Conservation (phyloP, 2,113 vertebrate species). For the Channa maculata region DNA sequence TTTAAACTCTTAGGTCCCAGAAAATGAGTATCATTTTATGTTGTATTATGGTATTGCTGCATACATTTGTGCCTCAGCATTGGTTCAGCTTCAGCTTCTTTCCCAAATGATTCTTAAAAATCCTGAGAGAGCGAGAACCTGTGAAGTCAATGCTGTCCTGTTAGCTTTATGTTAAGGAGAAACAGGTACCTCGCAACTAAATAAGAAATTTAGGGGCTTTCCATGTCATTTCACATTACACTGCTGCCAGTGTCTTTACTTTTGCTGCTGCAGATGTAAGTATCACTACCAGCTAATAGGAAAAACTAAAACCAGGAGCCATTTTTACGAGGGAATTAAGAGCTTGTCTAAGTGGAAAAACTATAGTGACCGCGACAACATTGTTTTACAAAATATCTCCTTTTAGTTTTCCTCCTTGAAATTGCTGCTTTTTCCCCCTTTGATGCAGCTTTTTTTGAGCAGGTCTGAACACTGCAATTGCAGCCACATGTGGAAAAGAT, state of each 20-base stretch:
- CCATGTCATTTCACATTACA: slow-evolving; percentile 5
- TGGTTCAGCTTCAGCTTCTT: background rate
- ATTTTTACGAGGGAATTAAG: background rate
- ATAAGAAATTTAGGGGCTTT: background rate
- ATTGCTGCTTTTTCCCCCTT: too few species aligned
- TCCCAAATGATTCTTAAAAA: background rate
- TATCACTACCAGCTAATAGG: background rate
- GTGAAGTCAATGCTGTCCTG: slow-evolving; percentile 9
- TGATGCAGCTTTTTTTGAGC: too few species aligned
- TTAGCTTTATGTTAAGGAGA: background rate
- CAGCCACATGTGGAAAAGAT: too few species aligned
- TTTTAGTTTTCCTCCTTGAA: too few species aligned
- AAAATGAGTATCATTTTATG: too few species aligned
- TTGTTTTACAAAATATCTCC: too few species aligned
- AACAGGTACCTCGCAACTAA: background rate
- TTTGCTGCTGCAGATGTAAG: slow-evolving; percentile 11
- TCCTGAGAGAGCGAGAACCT: background rate
- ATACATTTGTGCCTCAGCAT: background rate
- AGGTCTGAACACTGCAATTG: too few species aligned
- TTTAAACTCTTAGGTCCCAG: too few species aligned
- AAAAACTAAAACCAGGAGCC: background rate
- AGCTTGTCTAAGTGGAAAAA: too few species aligned
- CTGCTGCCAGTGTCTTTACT: background rate
- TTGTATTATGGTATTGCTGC: background rate
- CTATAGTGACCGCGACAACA: too few species aligned